phyloP scores from a whole-genome alignment of 2,113 vertebrate species.

The Herpetotheres cachinnans region DNA sequence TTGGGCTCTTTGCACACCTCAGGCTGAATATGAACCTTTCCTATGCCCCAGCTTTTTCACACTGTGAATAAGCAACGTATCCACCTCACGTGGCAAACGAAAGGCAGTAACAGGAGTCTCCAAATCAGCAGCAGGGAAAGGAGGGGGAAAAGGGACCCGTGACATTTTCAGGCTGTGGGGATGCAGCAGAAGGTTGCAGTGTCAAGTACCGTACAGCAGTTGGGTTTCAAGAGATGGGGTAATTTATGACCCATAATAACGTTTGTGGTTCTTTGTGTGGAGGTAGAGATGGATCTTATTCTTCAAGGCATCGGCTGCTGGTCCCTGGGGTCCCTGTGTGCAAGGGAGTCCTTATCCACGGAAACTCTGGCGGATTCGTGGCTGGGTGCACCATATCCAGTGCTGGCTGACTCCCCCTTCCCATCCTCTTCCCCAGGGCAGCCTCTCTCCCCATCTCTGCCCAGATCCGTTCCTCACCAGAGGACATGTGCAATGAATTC shows the following conservation, averaged over 20 bases:
- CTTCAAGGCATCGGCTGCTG: not conserved
- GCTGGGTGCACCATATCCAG: not conserved
- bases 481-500: not conserved
- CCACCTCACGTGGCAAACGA: not conserved
- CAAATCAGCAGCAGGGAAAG: not conserved
- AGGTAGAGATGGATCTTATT: not conserved
- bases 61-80: rapidly evolving
- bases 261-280: not conserved
- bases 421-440: rapidly evolving
- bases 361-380: rapidly evolving
- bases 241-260: not conserved
- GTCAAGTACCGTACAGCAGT: not conserved
- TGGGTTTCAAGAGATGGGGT: not conserved
- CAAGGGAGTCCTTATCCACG: rapidly evolving
- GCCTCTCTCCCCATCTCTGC: not conserved
- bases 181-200: not conserved
- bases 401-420: not conserved
- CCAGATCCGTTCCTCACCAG: not conserved
- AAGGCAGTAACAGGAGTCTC: not conserved
- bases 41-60: not conserved
- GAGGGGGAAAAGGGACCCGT: not conserved
- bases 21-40: rapidly evolving
- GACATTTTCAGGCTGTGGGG: not conserved
- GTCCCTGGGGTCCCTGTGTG: not conserved
- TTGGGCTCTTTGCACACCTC: not conserved